Base-by-base conservation (phyloP, 2,888 invertebrate species). In the Perizoma flavofasciatum region DNA sequence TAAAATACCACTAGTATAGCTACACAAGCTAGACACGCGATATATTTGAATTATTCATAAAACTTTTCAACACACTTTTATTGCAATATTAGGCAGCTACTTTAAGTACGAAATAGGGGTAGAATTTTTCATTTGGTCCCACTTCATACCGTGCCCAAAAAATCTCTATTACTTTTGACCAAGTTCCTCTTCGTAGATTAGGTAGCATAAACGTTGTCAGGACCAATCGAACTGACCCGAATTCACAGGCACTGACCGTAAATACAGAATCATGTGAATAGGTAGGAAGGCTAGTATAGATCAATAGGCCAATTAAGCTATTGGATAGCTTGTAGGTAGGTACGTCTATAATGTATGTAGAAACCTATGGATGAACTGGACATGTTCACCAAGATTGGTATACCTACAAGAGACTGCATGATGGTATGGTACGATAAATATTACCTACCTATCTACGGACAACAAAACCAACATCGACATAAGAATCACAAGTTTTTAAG, bases 11-110 rank as follows among this genome's bases (percentile, higher is more conserved):
- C 63, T 57, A 46, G 63, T 74, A 72, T 37, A 6, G 7, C 37
- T 7, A 37, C 7, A 37, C 5, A 37, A 37, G 77, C 72, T 75
- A 71, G 73, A 74, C 81, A 80, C 79, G 80, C 80, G 75, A 82
- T 72, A 68, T 59, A 57, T 73, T 65, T 79, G 77, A 79, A 80
- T 79, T 71, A 78, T 81, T 81, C 76, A 78, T 78, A 61, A 34
- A 71, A 75, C 67, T 75, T 75, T 74, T 71, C 74, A 71, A 74
- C 70, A 71, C 65, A 67, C 65, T 71, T 73, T 74, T 76, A 72
- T 66, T 68, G 67, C 65, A 59, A 58, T 44, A 44, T 6, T 5
- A 22, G 2, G 6, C 35, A 35, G 5, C 6, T 5, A 5, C 5
- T 37, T 1, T 6, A 3, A 37, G 6, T 37, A 6, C 7, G 37